Evolutionary conservation across 2,888 invertebrate species (phyloP), one percentile per base, ranked within the genome.

Genomic region (Idaea aversata): DNA sequence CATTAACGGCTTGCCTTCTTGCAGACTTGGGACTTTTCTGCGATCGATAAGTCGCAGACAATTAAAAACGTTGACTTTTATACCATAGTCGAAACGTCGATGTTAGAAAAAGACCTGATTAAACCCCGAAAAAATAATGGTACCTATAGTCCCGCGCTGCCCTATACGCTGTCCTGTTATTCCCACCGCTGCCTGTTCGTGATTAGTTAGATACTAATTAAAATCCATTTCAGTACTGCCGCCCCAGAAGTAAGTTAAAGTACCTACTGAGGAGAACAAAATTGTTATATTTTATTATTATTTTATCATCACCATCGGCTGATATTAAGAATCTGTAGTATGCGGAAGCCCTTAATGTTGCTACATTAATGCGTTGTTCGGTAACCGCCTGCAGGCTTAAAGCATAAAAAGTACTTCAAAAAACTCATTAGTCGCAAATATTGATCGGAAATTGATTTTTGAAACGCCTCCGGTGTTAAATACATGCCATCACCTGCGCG

Each of bases 391-490:
- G 60, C 70, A 69, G 70, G 70, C 67, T 60, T 65, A 59, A 59
- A 47, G 7, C 67, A 64, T 70, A 69, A 72, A 70, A 68, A 66
- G 67, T 69, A 65, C 68, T 63, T 70, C 70, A 59, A 68, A 70
- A 47, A 71, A 68, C 65, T 71, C 72, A 73, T 73, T 73, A 73
- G 69, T 72, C 69, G 64, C 65, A 66, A 73, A 69, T 70, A 72
- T 70, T 70, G 70, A 73, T 70, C 69, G 61, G 67, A 72, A 72
- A 73, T 70, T 68, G 69, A 69, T 72, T 73, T 72, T 69, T 36
- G 7, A 68, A 70, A 3, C 62, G 68, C 70, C 68, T 15, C 61
- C 59, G 34, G 70, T 65, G 57, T 61, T n/a, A 34, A 62, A 61
- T 59, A 60, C 38, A 35, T 59, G 61, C 65, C 47, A 60, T 67